Conservation (phyloP, 64 coral and sea anemone species). For the Dendronephthya gigantea region DNA sequence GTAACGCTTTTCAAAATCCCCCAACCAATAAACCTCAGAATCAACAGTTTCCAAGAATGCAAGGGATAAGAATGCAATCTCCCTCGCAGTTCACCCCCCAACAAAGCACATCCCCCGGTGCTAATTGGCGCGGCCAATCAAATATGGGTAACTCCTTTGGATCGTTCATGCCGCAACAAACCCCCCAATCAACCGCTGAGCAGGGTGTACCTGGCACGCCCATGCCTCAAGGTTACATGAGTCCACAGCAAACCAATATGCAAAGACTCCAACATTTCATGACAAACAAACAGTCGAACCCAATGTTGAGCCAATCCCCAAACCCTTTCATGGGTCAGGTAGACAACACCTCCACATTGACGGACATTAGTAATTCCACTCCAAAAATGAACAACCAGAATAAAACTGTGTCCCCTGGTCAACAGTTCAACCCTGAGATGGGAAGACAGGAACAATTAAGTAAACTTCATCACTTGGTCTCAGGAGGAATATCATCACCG, state of each 20-base stretch:
- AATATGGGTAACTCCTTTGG: neutral
- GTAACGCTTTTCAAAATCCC: neutral
- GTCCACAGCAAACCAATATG: constrained; percentile 3
- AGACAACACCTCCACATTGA: neutral
- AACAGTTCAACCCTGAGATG: neutral
- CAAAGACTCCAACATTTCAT: constrained; percentile 10
- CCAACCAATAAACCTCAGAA: neutral
- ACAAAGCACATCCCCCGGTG: neutral
- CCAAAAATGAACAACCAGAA: constrained; percentile 9
- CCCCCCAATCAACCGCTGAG: neutral
- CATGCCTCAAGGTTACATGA: neutral
- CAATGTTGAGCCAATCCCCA: neutral
- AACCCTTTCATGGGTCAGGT: neutral
- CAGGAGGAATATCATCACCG: neutral
- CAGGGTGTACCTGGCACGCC: neutral
- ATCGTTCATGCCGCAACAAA: neutral
- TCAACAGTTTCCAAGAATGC: constrained; percentile 4
- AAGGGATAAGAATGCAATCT: neutral
- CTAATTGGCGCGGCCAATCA: neutral
- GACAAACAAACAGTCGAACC: constrained; percentile 3
- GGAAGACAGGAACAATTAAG: neutral
- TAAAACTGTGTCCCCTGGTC: neutral
- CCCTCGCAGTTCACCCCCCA: neutral
- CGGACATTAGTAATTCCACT: constrained; percentile 14
- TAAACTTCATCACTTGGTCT: constrained; percentile 5